Base-by-base conservation (phyloP, 2,888 invertebrate species). In the Tuberolachnus salignus region DNA sequence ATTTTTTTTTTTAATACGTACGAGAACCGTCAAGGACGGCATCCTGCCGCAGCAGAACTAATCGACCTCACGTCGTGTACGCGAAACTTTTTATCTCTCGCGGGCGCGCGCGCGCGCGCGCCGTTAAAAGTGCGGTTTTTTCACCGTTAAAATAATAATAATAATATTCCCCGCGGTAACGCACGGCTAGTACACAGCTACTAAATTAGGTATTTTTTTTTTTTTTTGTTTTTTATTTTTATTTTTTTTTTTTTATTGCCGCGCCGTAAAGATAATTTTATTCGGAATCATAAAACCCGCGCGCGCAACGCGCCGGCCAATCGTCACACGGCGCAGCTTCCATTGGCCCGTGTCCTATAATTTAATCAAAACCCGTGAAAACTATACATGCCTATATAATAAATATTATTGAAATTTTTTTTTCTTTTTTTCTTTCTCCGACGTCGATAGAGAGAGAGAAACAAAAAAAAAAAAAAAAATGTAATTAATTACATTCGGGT, bases 181-280 rank as follows among this genome's bases (percentile, higher is more conserved):
- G n/a, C n/a, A n/a, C n/a, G n/a, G n/a, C n/a, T n/a, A n/a, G n/a
- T n/a, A n/a, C n/a, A n/a, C n/a, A n/a, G n/a, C n/a, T n/a, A n/a
- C n/a, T n/a, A n/a, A n/a, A 6, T 57, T n/a, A 57, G 57, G 16
- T 57, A 23, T 55, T 53, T 11, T 51, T 64, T 51, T 73, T 63
- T 51, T 44, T 44, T 71, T 71, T 71, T 59, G n/a, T n/a, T n/a
- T n/a, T n/a, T n/a, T n/a, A n/a, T n/a, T n/a, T n/a, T n/a, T 53
- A 19, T 44, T 55, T 70, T 49, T 59, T 46, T 23, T 34, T 55
- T 74, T 78, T 78, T 75, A 78, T 78, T 59, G 59, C 57, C 16
- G n/a, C n/a, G 51, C 59, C 19, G 78, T 78, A 67, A 78, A 78
- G 67, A 78, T 69, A 78, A 78, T 78, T 67, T 67, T 78, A 78